Evolutionary conservation across 2,113 vertebrate species (phyloP).

Genomic region (Plestiodon gilberti): DNA sequence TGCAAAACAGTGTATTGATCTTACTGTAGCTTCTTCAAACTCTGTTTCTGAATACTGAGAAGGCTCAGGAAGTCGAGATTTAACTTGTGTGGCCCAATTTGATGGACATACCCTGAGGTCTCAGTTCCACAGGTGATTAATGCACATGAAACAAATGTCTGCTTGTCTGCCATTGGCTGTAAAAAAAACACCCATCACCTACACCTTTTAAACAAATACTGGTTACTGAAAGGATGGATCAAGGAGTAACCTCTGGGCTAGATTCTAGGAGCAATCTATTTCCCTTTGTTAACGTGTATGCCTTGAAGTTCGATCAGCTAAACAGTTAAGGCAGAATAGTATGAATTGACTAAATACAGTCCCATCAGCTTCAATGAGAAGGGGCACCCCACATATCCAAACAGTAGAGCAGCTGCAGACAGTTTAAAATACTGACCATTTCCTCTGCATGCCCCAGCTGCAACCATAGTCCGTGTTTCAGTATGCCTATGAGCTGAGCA

Average conservation of each 20-base stretch:
- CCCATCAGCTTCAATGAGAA: not conserved
- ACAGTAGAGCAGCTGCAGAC: not conserved
- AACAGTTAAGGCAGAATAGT: not conserved
- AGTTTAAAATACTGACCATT: not conserved
- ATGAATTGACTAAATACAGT: not conserved
- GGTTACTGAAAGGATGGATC: conserved; percentile 41
- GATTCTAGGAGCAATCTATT: not conserved
- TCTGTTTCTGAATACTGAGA: not conserved
- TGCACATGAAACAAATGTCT: conserved; percentile 66
- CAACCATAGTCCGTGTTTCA: not conserved
- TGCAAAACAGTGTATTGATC: not conserved
- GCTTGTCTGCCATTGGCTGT: conserved; percentile 60
- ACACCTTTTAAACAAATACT: conserved; percentile 39
- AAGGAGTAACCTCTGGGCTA: conserved; percentile 27
- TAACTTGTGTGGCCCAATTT: conserved; percentile 50
- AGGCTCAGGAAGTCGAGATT: conserved; percentile 30
- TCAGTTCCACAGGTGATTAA: conserved; percentile 59
- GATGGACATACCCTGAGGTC: conserved; percentile 49
- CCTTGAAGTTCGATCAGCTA: not conserved
- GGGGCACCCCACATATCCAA: not conserved
- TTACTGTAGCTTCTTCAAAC: conserved; percentile 11
- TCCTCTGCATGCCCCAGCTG: not conserved
- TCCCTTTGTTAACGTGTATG: conserved; percentile 19
- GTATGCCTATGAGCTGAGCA: too few species aligned
- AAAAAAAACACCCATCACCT: conserved; percentile 16